Percentiles rank a stretch among this genome's conserved stretches.
These are phyloP conservation scores for Brachionus calyciflorus DNA, from an alignment of 1,140 invertebrate species.

Conservation along the genomic window DNA sequence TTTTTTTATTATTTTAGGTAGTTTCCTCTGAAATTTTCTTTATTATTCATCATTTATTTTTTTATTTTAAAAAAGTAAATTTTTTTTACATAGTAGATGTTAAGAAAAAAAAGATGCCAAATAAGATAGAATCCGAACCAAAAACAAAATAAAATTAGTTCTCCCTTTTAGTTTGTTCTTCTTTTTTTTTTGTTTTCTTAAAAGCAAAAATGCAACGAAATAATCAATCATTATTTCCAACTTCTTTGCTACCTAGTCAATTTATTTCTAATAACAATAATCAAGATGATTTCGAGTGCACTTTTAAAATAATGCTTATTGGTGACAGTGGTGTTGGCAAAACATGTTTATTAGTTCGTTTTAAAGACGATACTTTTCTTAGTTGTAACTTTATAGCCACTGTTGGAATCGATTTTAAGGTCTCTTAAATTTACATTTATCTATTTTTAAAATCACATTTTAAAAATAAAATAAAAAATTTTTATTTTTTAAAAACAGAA, in stretches of 20 bases:
- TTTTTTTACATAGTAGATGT: too few relatives aligned
- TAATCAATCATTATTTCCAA: conserved; percentile 4
- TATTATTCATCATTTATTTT: too few relatives aligned
- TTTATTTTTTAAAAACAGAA: conserved; percentile 73
- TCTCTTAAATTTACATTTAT: conserved; percentile 48
- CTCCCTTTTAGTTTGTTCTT: too few relatives aligned
- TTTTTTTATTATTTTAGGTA: too few relatives aligned
- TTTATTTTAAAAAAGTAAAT: too few relatives aligned
- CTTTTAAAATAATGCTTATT: conserved; percentile 86
- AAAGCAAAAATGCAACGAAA: conserved; percentile 35
- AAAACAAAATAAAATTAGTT: neutral
- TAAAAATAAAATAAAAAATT: neutral
- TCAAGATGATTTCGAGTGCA: conserved; percentile 70
- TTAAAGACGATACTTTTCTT: conserved; percentile 85
- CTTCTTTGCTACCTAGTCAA: neutral
- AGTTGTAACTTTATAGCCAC: conserved; percentile 46
- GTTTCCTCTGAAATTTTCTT: too few relatives aligned
- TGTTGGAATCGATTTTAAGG: conserved; percentile 64
- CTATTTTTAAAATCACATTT: neutral
- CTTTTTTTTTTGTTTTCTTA: too few relatives aligned
- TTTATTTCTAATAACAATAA: conserved; percentile 62
- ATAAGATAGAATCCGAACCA: neutral
- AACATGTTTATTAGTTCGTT: conserved; percentile 88
- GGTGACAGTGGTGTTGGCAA: conserved; percentile 89
- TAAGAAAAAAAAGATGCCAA: too few relatives aligned